phyloP scores from a whole-genome alignment of 2,797 vertebrate species.

The Centroberyx gerrardi region DNA sequence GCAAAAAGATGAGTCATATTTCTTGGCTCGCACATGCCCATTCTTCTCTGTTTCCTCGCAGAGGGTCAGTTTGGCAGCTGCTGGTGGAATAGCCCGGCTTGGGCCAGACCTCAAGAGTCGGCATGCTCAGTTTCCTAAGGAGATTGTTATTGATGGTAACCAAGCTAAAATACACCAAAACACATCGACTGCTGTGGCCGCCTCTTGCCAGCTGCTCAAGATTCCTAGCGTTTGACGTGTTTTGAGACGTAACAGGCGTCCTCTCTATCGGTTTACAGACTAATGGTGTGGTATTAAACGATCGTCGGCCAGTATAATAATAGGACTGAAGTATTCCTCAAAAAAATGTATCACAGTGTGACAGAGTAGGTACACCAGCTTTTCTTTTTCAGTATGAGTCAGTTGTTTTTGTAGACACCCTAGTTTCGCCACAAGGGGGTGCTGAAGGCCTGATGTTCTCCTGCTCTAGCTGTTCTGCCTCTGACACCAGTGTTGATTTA shows the following conservation, averaged over 20 bases:
- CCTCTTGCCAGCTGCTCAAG: conserved; percentile 32
- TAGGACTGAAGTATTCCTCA: background rate
- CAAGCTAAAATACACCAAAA: conserved; percentile 39
- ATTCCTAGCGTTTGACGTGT: conserved; percentile 34
- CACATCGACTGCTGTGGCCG: background rate
- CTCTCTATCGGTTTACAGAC: background rate
- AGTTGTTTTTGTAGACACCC: conserved; percentile 54
- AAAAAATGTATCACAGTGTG: conserved; percentile 5
- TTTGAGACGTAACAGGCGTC: conserved; percentile 20
- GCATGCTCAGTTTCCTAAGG: conserved; percentile 50
- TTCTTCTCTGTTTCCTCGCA: conserved; percentile 70
- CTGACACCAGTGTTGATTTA: background rate
- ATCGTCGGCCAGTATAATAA: conserved; percentile 2
- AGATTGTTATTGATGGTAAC: conserved; percentile 51
- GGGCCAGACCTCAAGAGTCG: conserved; percentile 55
- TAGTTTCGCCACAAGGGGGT: conserved; percentile 76
- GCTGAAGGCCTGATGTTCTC: conserved; percentile 47
- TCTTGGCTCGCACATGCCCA: conserved; percentile 62
- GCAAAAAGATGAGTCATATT: conserved; percentile 76
- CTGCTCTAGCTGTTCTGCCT: background rate
- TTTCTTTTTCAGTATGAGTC: conserved; percentile 13
- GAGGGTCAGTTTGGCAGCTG: conserved; percentile 62
- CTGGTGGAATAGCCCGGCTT: conserved; percentile 63
- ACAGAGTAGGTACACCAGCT: background rate
- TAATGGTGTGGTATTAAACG: conserved; percentile 40